Percentiles rank a stretch among this genome's conserved stretches.
phyloP scores from a whole-genome alignment of 2,113 vertebrate genomes.

The Asarcornis scutulata region DNA sequence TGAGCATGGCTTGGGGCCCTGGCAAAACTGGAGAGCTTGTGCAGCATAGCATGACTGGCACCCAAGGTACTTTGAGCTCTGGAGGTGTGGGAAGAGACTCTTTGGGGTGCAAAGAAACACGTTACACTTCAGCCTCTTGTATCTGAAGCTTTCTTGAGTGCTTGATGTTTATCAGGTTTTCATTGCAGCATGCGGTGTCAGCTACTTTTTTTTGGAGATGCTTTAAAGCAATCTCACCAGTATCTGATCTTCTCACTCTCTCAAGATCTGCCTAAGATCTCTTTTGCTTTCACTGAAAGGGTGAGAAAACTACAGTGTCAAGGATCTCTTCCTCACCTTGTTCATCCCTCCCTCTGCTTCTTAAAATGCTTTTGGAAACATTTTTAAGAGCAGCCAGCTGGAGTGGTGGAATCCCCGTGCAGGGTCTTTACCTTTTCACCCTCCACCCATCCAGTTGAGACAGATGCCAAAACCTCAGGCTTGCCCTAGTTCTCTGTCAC shows the following conservation, averaged over 20 bases:
- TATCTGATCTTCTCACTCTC: constrained; percentile 17
- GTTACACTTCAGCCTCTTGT: neutral
- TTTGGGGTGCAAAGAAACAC: neutral
- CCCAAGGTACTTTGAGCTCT: neutral
- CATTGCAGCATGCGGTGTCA: neutral
- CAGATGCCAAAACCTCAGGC: neutral
- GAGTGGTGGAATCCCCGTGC: neutral
- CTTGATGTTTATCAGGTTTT: neutral
- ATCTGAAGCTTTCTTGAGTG: neutral
- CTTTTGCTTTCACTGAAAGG: constrained; percentile 14
- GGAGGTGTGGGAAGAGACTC: neutral
- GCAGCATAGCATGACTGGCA: neutral
- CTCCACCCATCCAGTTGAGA: neutral
- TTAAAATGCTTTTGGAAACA: neutral
- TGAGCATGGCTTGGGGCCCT: rapidly evolving
- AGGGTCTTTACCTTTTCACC: neutral
- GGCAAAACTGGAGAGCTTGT: neutral
- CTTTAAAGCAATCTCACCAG: neutral
- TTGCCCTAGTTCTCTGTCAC: neutral
- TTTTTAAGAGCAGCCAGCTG: neutral
- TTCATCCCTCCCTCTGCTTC: neutral
- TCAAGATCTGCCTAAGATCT: neutral
- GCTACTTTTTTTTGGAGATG: neutral
- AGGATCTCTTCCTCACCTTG: neutral
- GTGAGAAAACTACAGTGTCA: neutral